Percentiles rank a stretch among this genome's conserved stretches.
These are phyloP conservation scores for Enchytraeus crypticus DNA, from an alignment of 2,888 invertebrate genomes.

Conservation along the genomic window DNA sequence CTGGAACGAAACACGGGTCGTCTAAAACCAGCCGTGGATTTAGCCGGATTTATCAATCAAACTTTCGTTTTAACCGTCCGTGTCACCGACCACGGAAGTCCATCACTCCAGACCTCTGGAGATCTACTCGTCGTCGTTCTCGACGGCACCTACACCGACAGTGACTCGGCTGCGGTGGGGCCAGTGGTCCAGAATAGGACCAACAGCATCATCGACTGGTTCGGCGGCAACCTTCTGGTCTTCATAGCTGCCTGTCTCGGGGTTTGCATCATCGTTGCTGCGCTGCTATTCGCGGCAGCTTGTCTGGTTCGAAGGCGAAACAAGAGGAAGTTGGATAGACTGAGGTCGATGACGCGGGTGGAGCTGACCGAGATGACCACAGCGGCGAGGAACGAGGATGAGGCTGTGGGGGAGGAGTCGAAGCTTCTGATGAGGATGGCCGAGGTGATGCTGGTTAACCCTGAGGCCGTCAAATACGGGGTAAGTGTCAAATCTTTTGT, in stretches of 20 bases:
- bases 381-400: neutral
- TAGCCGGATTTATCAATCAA: constrained; percentile 7
- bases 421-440: neutral
- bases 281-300: neutral
- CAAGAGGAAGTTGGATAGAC: neutral
- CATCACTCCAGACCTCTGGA: neutral
- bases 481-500: neutral
- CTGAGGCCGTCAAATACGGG: neutral
- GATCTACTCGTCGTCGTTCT: constrained; percentile 3
- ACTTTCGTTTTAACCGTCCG: constrained; percentile 6
- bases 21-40: neutral
- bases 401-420: neutral
- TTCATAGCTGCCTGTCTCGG: constrained; percentile 3
- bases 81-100: constrained; percentile 9
- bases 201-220: neutral
- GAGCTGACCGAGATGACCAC: neutral
- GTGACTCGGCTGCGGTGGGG: neutral
- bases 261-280: neutral
- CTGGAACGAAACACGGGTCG: constrained; percentile 2
- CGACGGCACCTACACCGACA: neutral
- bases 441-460: neutral
- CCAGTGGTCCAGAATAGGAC: neutral
- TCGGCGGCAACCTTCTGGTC: constrained; percentile 1
- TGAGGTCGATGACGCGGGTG: neutral
- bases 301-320: constrained; percentile 1